These are phyloP conservation scores for Paedocypris micromegethes DNA, from an alignment of 2,797 vertebrate species.

Conservation along the genomic window DNA sequence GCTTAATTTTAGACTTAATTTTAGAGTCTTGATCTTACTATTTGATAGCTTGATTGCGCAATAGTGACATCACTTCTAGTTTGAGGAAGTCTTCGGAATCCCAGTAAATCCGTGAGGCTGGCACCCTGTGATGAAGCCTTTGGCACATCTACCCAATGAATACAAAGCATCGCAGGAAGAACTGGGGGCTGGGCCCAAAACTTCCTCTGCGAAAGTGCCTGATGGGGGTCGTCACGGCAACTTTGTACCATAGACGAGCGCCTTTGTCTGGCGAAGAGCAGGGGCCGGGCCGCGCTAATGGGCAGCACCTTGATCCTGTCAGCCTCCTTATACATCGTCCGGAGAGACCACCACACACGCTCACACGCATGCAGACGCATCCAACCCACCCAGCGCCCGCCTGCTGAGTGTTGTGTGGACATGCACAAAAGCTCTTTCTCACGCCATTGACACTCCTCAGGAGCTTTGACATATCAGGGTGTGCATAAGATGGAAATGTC, in stretches of 20 bases:
- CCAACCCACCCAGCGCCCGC: constrained; percentile 26
- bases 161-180: constrained; percentile 55
- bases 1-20: neutral
- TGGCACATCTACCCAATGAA: constrained; percentile 66
- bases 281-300: constrained; percentile 65
- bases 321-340: constrained; percentile 50
- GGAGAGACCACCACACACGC: constrained; percentile 37
- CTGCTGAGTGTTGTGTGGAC: constrained; percentile 37
- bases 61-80: neutral
- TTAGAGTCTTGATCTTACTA: constrained; percentile 1
- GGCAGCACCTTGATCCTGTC: constrained; percentile 69
- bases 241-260: constrained; percentile 59
- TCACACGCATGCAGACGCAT: constrained; percentile 38
- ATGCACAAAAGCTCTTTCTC: constrained; percentile 33
- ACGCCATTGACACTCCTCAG: constrained; percentile 26
- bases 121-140: constrained; percentile 39
- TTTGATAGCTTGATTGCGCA: neutral
- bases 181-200: constrained; percentile 40
- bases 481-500: constrained; percentile 13
- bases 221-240: constrained; percentile 71
- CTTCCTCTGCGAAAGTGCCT: constrained; percentile 42
- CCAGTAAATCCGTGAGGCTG: constrained; percentile 36
- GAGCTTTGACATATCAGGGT: neutral
- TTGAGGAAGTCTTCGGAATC: constrained; percentile 16
- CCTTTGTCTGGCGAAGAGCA: constrained; percentile 65